phyloP scores from a whole-genome alignment of 2,113 vertebrate species.

The Erythrocercus mccallii region DNA sequence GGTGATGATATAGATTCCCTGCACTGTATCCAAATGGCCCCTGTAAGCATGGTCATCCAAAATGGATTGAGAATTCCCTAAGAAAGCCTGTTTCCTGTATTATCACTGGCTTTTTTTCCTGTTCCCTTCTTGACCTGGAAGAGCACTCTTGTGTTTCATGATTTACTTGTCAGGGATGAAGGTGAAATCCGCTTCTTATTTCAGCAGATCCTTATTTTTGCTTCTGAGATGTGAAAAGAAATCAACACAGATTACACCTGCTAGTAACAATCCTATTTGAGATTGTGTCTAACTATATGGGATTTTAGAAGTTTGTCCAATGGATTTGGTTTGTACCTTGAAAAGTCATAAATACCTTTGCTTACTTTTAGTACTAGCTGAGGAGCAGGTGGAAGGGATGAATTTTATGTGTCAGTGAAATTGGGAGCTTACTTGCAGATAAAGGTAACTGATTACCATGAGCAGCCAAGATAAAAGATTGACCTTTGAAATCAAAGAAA shows the following conservation, averaged over 20 bases:
- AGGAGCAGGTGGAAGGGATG: not conserved
- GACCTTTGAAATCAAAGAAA: not conserved
- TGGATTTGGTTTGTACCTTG: not conserved
- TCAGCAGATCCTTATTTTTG: not conserved
- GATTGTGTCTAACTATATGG: not conserved
- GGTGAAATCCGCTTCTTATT: not conserved
- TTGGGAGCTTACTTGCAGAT: not conserved
- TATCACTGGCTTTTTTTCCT: not conserved
- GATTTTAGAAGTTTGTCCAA: not conserved
- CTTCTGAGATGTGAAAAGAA: not conserved
- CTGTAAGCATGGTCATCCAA: not conserved
- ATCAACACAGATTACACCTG: not conserved
- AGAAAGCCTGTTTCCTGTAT: not conserved
- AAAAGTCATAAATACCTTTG: not conserved
- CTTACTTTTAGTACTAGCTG: not conserved
- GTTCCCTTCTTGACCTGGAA: not conserved
- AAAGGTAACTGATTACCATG: not conserved
- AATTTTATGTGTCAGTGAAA: not conserved
- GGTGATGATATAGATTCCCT: not conserved
- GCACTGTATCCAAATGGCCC: not conserved
- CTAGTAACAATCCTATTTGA: not conserved
- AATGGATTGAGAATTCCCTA: not conserved
- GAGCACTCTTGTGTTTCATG: not conserved
- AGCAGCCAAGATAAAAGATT: rapidly evolving
- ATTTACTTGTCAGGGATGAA: not conserved